These are phyloP conservation scores for Lagopus muta DNA, from an alignment of 2,113 vertebrate species.

Conservation along the genomic window DNA sequence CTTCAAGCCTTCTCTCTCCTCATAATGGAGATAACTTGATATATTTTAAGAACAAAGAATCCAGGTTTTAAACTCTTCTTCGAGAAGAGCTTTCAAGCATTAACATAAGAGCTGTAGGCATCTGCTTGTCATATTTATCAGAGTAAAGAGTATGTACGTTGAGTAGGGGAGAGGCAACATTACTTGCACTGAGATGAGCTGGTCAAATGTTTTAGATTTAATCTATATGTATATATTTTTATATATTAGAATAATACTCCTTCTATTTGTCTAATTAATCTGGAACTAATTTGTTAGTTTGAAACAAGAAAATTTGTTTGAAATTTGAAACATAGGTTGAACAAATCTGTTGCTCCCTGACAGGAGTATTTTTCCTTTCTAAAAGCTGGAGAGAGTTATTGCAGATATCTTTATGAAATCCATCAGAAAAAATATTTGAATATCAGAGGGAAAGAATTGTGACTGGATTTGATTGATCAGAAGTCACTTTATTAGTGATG, in stretches of 20 bases:
- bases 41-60: neutral
- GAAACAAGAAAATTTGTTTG: too few species aligned
- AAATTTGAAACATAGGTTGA: neutral
- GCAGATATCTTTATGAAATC: neutral
- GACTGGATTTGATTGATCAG: neutral
- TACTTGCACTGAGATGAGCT: neutral
- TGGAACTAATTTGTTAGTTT: neutral
- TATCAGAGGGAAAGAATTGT: neutral
- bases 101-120: neutral
- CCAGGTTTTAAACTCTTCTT: neutral
- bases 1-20: neutral
- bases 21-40: neutral
- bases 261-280: neutral
- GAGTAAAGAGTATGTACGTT: accelerated
- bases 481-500: neutral
- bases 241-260: neutral
- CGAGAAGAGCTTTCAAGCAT: neutral
- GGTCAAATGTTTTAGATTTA: neutral
- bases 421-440: neutral
- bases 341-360: neutral
- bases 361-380: neutral
- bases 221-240: neutral
- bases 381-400: neutral
- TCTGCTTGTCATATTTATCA: neutral
- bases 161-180: neutral